Percentiles rank a stretch among this genome's conserved stretches.
These are phyloP conservation scores for Trichoplax adhaerens DNA, from an alignment of 37 sponge, comb jelly and placozoan species.

Conservation along the genomic window DNA sequence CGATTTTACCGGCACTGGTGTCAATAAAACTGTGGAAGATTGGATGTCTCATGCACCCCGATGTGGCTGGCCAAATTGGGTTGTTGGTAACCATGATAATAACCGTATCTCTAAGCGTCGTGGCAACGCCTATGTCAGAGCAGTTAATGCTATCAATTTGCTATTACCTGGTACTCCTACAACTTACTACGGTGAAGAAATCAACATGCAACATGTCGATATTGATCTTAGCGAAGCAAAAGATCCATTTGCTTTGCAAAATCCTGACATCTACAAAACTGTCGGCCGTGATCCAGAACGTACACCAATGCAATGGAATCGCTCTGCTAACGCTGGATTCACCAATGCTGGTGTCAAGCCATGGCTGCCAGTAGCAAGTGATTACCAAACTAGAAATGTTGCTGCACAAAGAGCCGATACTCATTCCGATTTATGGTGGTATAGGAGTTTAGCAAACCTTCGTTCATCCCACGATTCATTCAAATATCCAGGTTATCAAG, in stretches of 20 bases:
- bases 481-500: constrained; percentile 10
- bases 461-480: constrained; percentile 12
- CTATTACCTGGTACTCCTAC: constrained; percentile 76
- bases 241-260: constrained; percentile 5
- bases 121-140: constrained; percentile 34
- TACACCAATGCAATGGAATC: constrained; percentile 82
- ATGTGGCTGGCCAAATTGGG: constrained; percentile 72
- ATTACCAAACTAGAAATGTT: constrained; percentile 36
- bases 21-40: constrained; percentile 13
- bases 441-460: constrained; percentile 26
- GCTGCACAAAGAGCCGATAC: constrained; percentile 18
- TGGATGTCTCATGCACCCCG: constrained; percentile 46
- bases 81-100: constrained; percentile 84
- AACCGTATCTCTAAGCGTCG: constrained; percentile 45
- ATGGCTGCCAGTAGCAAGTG: constrained; percentile 65
- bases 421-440: constrained; percentile 31
- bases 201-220: constrained; percentile 49
- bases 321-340: constrained; percentile 48
- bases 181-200: constrained; percentile 81
- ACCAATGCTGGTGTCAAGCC: constrained; percentile 15
- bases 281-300: constrained; percentile 48
- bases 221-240: constrained; percentile 22
- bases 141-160: constrained; percentile 50
- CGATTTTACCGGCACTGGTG: constrained; percentile 46
- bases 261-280: background rate